Percentiles rank a stretch among this genome's conserved stretches.
Evolutionary conservation across 92 coral and sea anemone species (phyloP).

Genomic region (Anthopleura xanthogrammica): DNA sequence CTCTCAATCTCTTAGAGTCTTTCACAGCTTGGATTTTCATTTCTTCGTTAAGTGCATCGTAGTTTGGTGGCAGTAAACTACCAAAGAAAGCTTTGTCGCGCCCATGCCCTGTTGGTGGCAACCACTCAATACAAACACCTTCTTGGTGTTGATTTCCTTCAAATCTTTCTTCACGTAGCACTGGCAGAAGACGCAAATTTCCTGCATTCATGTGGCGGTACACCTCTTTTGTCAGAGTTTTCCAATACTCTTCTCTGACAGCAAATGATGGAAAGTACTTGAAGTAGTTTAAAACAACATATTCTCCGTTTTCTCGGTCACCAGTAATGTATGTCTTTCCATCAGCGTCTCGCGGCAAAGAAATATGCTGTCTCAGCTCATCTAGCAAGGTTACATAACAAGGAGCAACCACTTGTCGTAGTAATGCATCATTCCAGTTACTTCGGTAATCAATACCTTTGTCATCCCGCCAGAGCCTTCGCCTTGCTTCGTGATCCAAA

Average conservation of each 20-base stretch:
- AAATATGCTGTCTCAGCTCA: conserved; percentile 35
- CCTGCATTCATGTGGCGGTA: conserved; percentile 28
- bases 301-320: not conserved
- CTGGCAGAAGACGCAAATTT: conserved; percentile 57
- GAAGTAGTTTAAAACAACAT: not conserved
- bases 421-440: conserved; percentile 59
- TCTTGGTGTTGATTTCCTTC: not conserved
- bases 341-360: conserved; percentile 18
- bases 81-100: conserved; percentile 39
- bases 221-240: conserved; percentile 18
- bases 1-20: not conserved
- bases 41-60: not conserved
- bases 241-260: conserved; percentile 22
- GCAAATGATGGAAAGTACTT: conserved; percentile 29
- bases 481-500: conserved; percentile 61
- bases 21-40: not conserved
- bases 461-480: conserved; percentile 64
- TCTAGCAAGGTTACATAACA: conserved; percentile 60
- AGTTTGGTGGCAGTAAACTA: conserved; percentile 1
- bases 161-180: conserved; percentile 23
- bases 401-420: conserved; percentile 61
- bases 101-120: conserved; percentile 35
- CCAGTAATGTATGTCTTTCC: not conserved
- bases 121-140: conserved; percentile 28
- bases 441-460: conserved; percentile 45